Conservation (phyloP, 2,888 invertebrate genomes). For the Caenorhabditis panamensis region DNA sequence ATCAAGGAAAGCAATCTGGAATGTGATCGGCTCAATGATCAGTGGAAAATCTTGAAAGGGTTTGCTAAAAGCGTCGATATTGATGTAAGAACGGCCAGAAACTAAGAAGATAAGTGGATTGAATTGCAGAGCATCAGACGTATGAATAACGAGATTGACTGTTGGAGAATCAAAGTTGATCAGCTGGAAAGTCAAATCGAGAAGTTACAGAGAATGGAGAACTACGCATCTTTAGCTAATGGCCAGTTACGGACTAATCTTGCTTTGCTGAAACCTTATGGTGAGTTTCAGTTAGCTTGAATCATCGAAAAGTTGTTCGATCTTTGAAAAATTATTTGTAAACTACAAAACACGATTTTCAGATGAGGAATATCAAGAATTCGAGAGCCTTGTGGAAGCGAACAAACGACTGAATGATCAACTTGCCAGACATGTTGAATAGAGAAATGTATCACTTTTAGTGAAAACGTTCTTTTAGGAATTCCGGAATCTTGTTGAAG, state of each 20-base stretch:
- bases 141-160: slow-evolving; percentile 27
- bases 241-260: slow-evolving; percentile 43
- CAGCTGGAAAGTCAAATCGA: slow-evolving; percentile 37
- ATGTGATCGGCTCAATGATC: slow-evolving; percentile 44
- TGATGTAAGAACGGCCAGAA: slow-evolving; percentile 19
- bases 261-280: slow-evolving; percentile 58
- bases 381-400: slow-evolving; percentile 42
- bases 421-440: slow-evolving; percentile 29
- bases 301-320: no score
- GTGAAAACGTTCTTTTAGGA: slow-evolving; percentile 12
- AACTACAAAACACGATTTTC: background rate
- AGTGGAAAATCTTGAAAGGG: slow-evolving; percentile 52
- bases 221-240: slow-evolving; percentile 51
- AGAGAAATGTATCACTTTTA: background rate
- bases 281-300: no score
- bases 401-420: slow-evolving; percentile 44
- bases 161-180: slow-evolving; percentile 46
- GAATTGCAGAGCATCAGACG: slow-evolving; percentile 24
- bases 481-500: slow-evolving; percentile 24
- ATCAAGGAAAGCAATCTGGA: slow-evolving; percentile 42
- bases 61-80: slow-evolving; percentile 36
- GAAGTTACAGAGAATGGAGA: slow-evolving; percentile 49
- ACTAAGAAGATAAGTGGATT: background rate
- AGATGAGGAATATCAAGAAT: slow-evolving; percentile 61
- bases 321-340: background rate